Evolutionary conservation across 2,113 vertebrate species (phyloP).

Genomic region (Xiphophorus couchianus): DNA sequence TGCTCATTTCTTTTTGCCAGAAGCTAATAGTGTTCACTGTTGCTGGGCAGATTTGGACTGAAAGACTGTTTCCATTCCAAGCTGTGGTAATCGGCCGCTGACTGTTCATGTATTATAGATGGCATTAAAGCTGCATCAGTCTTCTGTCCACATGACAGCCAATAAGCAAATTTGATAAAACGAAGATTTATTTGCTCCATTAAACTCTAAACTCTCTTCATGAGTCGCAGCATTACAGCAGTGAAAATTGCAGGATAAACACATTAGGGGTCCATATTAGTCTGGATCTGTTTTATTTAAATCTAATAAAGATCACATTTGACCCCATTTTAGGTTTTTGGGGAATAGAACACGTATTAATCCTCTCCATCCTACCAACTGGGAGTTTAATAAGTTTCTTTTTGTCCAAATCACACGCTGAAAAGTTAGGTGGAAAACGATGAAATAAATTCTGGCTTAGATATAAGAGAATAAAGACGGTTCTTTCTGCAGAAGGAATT

Average conservation of each 20-base stretch:
- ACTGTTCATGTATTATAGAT: neutral
- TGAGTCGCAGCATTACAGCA: neutral
- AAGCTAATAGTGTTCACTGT: neutral
- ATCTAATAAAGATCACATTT: slow-evolving; percentile 10
- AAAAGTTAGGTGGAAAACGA: neutral
- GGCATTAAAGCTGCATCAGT: neutral
- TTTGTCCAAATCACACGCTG: slow-evolving; percentile 7
- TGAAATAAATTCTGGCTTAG: slow-evolving; percentile 2
- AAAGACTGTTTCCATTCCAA: neutral
- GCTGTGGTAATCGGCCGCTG: neutral
- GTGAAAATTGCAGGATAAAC: neutral
- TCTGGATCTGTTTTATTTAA: slow-evolving; percentile 8
- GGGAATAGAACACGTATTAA: slow-evolving; percentile 13
- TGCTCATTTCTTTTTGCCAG: neutral
- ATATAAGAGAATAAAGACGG: slow-evolving; percentile 22
- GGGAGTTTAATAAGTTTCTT: slow-evolving; percentile 6
- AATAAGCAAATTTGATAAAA: neutral
- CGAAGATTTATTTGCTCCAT: neutral
- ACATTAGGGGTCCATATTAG: neutral
- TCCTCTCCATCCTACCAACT: slow-evolving; percentile 23
- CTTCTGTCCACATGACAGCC: neutral
- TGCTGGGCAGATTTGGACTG: neutral
- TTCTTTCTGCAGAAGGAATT: slow-evolving; percentile 33
- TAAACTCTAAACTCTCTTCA: neutral
- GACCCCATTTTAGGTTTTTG: slow-evolving; percentile 1